Base-by-base conservation (phyloP, 2,888 invertebrate species). In the Blera fallax region DNA sequence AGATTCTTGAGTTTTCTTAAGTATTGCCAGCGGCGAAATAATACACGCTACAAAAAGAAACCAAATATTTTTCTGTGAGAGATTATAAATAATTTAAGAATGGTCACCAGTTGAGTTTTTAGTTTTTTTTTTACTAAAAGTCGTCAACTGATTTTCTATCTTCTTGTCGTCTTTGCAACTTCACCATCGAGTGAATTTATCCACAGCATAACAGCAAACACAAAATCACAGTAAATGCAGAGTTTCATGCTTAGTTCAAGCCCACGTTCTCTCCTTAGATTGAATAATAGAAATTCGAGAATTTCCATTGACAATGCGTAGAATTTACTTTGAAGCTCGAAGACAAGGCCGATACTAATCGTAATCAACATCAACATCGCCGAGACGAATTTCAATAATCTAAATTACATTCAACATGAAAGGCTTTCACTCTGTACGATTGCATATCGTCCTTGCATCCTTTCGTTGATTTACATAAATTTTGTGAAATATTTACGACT, bases 311-410 rank as follows among this genome's bases (percentile, higher is more conserved):
- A n/a, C 50, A 50, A 65, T 50, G 24, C 10, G 18, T 6, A 11
- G 40, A 34, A 70, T 45, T 58, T 58, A 58, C 45, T 45, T 40
- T 45, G 4, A 18, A 29, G 29, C 29, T 21, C 29, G 32, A 45
- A 29, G 21, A 16, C 18, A 27, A 34, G 21, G 14, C 43, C 32
- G 45, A 56, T 56, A 11, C n/a, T 21, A 70, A 54, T 76, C 65
- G n/a, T n/a, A n/a, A n/a, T n/a, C n/a, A n/a, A 65, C 70, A 64
- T 79, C 52, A 54, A 40, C 52, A 60, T 34, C 43, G 52, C 24
- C 52, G 48, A 14, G 54, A 10, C 62, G 21, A 62, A 64, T 64
- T 67, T 43, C 40, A 60, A 67, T 67, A 21, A 60, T 67, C 50
- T 58, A 21, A 50, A 67, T n/a, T 16, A 27, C 29, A 40, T 6